Evolutionary conservation across 2,888 invertebrate species (phyloP).

Genomic region (Timema podura): DNA sequence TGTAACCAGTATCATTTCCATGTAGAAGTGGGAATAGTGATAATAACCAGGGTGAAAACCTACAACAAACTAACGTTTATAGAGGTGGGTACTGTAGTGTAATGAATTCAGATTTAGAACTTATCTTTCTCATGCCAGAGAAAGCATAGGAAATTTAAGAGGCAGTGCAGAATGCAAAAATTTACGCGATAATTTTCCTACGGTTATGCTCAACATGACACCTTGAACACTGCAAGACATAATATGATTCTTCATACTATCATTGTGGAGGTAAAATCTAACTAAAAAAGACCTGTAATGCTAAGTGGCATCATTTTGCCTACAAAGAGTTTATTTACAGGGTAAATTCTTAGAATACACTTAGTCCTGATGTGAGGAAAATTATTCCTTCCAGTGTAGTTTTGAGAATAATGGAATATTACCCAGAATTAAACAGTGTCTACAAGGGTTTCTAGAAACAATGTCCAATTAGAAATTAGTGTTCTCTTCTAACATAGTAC

Average conservation of each 20-base stretch:
- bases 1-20: neutral
- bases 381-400: too few species aligned
- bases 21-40: neutral
- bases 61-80: neutral
- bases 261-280: too few species aligned
- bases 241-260: slow-evolving; percentile 1
- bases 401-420: too few species aligned
- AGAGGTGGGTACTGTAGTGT: neutral
- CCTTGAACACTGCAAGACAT: neutral
- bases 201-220: neutral
- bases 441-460: neutral
- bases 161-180: neutral
- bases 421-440: too few species aligned
- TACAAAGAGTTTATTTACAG: neutral
- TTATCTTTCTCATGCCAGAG: neutral
- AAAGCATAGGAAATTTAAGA: neutral
- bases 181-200: neutral
- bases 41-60: neutral
- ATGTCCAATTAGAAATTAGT: neutral
- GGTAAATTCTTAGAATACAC: neutral
- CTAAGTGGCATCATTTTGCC: too few species aligned
- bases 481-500: neutral
- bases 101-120: neutral
- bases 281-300: too few species aligned
- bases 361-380: neutral